Base-by-base conservation (phyloP, 2,113 vertebrate genomes). In the Corythoichthys intestinalis region DNA sequence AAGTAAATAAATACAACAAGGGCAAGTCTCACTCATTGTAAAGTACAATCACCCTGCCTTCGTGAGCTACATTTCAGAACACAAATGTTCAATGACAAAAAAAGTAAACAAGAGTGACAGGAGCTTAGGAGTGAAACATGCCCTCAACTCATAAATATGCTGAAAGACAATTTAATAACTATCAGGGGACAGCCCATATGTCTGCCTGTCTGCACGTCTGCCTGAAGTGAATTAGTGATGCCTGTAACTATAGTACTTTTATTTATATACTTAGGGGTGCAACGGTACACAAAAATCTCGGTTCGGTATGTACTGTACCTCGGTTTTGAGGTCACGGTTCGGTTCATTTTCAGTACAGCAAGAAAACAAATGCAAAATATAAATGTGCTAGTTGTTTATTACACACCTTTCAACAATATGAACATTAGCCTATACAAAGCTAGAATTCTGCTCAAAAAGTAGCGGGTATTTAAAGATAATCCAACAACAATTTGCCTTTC, bases 1-100 rank as follows among this genome's bases (percentile, higher is more conserved):
- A 82, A 78, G 76, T 77, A 78, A 86, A 87, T 86, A 86, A 88
- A 87, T 83, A 85, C 57, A 20, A 53, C 63, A 63, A 67, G 73
- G 82, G 81, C 80, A 79, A 62, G 68, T 71, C 75, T 75, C 82
- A 83, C 79, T 75, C 67, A 76, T 11, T 69, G 66, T 52, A 60
- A 68, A 79, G 69, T 67, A 83, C 49, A 73, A 76, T 74, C 69
- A 34, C 65, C 9, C 14, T 67, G 58, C 63, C 56, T 67, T 61
- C 11, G 53, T 60, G 71, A 78, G 67, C 70, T 74, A 78, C 75
- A 79, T 71, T 69, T 77, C 73, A 78, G 37, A 74, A 78, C 9
- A 69, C 63, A 69, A 75, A 71, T 62, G 20, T 69, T 76, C 62
- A 61, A 71, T 69, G 69, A 77, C 81, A 63, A 69, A 74, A 63